These are phyloP conservation scores for Erynnis tages DNA, from an alignment of 2,888 invertebrate species.

Conservation along the genomic window DNA sequence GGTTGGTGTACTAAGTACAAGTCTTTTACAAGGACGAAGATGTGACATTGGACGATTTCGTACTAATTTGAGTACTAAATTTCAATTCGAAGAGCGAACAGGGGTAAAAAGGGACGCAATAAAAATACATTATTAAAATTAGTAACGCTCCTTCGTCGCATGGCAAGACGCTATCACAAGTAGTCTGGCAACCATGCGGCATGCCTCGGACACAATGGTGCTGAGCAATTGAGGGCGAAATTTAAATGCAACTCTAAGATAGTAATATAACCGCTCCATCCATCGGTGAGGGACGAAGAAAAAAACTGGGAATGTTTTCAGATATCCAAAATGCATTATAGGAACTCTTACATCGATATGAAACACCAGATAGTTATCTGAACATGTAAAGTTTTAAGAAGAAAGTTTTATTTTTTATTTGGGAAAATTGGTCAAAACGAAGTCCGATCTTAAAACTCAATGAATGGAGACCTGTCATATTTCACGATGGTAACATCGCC, in stretches of 20 bases:
- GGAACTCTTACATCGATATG: conserved; percentile 16
- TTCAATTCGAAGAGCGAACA: conserved; percentile 40
- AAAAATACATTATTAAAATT: conserved; percentile 44
- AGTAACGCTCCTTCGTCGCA: conserved; percentile 43
- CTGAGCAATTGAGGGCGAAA: conserved; percentile 42
- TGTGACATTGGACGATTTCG: conserved; percentile 61
- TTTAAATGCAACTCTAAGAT: conserved; percentile 30
- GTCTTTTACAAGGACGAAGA: conserved; percentile 80
- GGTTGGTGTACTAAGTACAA: conserved; percentile 73
- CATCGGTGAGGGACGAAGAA: conserved; percentile 1
- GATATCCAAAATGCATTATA: conserved; percentile 32
- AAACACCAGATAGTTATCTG: not conserved
- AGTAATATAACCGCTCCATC: conserved; percentile 7
- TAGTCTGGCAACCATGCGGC: conserved; percentile 48
- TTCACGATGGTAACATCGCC: not conserved
- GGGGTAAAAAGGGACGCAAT: conserved; percentile 51
- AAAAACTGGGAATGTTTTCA: conserved; percentile 31
- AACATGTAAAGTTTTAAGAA: conserved; percentile 6
- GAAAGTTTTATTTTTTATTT: conserved; percentile 5
- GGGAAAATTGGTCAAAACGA: conserved; percentile 22
- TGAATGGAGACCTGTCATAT: conserved; percentile 13
- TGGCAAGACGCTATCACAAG: conserved; percentile 79
- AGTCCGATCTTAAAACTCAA: conserved; percentile 7
- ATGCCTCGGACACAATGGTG: conserved; percentile 30
- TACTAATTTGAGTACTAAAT: conserved; percentile 31